These are phyloP conservation scores for Rhagoletis pomonella DNA, from an alignment of 1,140 invertebrate genomes.

Conservation along the genomic window DNA sequence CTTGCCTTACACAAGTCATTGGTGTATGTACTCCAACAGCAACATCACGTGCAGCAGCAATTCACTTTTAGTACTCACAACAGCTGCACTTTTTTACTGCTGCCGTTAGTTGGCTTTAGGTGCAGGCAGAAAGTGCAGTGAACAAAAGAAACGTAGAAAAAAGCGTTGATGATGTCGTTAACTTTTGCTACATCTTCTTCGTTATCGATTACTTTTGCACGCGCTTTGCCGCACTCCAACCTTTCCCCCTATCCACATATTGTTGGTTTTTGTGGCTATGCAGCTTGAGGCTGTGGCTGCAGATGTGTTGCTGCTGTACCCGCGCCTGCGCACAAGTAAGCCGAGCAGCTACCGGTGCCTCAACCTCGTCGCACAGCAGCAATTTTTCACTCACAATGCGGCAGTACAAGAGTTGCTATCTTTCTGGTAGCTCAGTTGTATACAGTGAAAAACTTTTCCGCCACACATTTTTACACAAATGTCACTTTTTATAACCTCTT, in stretches of 20 bases:
- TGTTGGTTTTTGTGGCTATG: constrained; percentile 23
- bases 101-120: background rate
- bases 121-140: background rate
- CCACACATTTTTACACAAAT: background rate
- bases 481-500: background rate
- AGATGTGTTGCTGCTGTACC: constrained; percentile 34
- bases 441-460: constrained; percentile 12
- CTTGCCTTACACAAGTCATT: background rate
- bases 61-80: constrained; percentile 38
- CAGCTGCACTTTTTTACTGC: constrained; percentile 21
- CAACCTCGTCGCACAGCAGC: background rate
- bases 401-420: background rate
- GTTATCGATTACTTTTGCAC: constrained; percentile 49
- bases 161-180: constrained; percentile 51
- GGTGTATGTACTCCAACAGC: background rate
- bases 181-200: constrained; percentile 52
- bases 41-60: constrained; percentile 37
- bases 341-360: background rate
- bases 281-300: background rate
- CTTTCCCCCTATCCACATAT: background rate
- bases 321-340: constrained; percentile 31
- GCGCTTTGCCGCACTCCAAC: background rate
- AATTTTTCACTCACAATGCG: background rate
- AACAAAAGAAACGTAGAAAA: constrained; percentile 10
- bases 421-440: background rate